A percentile compares a stretch with the other conserved stretches of the same genome.
Conservation (phyloP, 1,140 invertebrate genomes). For the Pristionchus pacificus region DNA sequence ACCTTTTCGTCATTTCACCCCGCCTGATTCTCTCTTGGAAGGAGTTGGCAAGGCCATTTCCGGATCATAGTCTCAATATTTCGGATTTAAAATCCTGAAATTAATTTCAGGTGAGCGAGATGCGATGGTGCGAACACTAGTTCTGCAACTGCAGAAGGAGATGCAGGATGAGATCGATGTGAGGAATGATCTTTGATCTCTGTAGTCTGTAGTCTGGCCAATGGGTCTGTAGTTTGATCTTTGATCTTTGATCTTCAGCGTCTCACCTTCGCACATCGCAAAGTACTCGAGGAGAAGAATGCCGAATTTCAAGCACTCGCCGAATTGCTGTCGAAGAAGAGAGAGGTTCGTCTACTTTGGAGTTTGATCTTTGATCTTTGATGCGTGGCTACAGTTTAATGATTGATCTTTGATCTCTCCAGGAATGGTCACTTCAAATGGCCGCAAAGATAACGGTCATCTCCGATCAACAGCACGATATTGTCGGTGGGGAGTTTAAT, state of each 20-base stretch:
- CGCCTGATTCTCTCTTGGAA: neutral
- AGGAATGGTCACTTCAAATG: neutral
- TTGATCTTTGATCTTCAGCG: neutral
- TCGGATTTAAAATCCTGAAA: too few relatives aligned
- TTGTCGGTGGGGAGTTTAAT: neutral
- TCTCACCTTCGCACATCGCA: neutral
- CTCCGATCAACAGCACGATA: neutral
- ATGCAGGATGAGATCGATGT: neutral
- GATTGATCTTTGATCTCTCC: neutral
- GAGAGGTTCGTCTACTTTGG: neutral
- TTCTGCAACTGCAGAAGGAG: neutral
- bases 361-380: neutral
- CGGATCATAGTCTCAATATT: too few relatives aligned
- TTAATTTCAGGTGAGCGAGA: too few relatives aligned
- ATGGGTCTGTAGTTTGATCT: neutral
- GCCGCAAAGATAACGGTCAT: neutral
- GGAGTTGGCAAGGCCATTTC: neutral
- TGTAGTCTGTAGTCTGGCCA: too few relatives aligned
- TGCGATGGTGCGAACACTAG: neutral
- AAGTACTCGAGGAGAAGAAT: neutral
- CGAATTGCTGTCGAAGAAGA: neutral
- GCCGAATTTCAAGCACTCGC: neutral
- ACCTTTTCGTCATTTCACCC: neutral
- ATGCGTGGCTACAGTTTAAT: neutral
- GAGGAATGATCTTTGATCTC: neutral